phyloP scores from a whole-genome alignment of 2,113 vertebrate genomes.

The Scalopus aquaticus region DNA sequence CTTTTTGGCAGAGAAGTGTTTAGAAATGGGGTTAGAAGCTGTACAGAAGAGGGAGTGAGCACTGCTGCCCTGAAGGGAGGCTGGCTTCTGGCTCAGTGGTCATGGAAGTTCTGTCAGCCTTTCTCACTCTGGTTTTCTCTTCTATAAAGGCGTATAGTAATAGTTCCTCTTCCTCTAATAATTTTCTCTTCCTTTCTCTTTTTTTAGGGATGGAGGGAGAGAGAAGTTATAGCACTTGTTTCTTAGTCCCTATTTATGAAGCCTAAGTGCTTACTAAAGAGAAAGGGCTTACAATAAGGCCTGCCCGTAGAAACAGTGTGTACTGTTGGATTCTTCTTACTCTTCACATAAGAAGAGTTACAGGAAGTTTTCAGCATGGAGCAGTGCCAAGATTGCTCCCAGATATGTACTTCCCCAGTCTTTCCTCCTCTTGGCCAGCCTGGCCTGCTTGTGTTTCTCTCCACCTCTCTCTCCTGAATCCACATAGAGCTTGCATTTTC shows the following conservation, averaged over 20 bases:
- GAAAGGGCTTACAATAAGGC: not conserved
- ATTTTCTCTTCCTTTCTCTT: too few species aligned
- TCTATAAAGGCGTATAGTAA: not conserved
- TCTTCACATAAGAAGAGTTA: fast-evolving
- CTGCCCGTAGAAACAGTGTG: not conserved
- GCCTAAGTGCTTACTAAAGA: not conserved
- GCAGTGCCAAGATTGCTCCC: too few species aligned
- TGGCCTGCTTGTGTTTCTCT: not conserved
- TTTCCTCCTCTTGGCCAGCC: not conserved
- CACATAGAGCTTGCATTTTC: not conserved
- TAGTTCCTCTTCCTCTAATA: too few species aligned
- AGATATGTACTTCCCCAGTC: not conserved
- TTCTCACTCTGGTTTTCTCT: not conserved
- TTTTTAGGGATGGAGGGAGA: too few species aligned
- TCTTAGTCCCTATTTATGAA: not conserved
- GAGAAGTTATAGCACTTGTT: not conserved
- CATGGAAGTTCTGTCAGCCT: not conserved
- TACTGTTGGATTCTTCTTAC: not conserved
- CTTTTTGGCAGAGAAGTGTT: not conserved
- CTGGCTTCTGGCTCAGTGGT: not conserved
- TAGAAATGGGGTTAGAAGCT: not conserved
- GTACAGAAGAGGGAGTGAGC: not conserved
- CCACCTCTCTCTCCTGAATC: not conserved
- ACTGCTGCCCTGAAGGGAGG: too few species aligned
- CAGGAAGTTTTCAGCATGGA: not conserved